Base-by-base conservation (phyloP, 2,797 vertebrate species). In the Falco columbarius region DNA sequence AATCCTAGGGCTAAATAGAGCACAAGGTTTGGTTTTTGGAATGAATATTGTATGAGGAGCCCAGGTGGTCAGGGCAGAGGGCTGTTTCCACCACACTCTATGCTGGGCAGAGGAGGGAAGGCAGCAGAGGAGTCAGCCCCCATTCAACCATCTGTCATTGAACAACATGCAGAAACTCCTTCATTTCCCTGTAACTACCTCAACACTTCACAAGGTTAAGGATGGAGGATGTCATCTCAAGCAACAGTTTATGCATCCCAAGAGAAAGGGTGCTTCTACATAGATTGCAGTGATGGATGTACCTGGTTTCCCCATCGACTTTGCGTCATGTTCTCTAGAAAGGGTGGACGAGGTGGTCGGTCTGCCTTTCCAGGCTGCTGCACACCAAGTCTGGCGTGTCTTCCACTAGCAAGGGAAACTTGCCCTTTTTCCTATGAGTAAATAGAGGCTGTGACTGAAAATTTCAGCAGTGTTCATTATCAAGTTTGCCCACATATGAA, bases 301-400 rank as follows among this genome's bases (percentile, higher is more conserved):
- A 34, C 38, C 12, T 42, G 13, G 2, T 58, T 71, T 83, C 24
- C 21, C 42, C 7, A 2, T 3, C 27, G 55, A 18, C 15, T 38
- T 8, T 1, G 3, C 2, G 0, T 19, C 42, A 2, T 1, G 0
- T 34, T 76, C 23, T 40, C 38, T 30, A 18, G 13, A 42, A 38
- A 77, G 12, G 2, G 10, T 21, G 16, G 46, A 61, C 1, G 3
- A 52, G 10, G 29, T n/a, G 7, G 4, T 26, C 18, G 8, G 6
- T 20, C 23, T 73, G n/a, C 13, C n/a, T 54, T 67, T 16, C 44
- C n/a, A 55, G 13, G 32, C 8, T 65, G 24, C 42, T 82, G 36
- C 1, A 0, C 22, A 18, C 19, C 2, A 0, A 75, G 14, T 7
- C 36, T 2, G 0, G 1, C 5, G 14, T 2, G 4, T 8, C 6